phyloP scores from a whole-genome alignment of 2,888 invertebrate genomes.

The Melieria picta region DNA sequence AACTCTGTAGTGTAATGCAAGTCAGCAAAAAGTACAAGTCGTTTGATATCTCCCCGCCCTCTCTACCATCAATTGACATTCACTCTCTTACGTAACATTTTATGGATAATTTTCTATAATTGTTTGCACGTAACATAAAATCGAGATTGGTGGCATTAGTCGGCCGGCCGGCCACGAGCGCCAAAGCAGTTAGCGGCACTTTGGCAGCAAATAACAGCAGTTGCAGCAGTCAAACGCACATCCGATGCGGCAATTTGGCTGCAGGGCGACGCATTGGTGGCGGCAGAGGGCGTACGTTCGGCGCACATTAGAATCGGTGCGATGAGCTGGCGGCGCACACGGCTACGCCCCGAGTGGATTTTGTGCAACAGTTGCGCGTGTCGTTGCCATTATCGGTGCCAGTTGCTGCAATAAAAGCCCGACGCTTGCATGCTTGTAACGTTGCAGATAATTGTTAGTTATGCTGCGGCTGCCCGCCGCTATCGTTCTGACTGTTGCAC shows the following conservation, averaged over 20 bases:
- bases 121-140: too few species aligned
- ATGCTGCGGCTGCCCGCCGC: neutral
- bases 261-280: neutral
- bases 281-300: slow-evolving; percentile 42
- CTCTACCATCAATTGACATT: too few species aligned
- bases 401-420: neutral
- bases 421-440: slow-evolving; percentile 13
- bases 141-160: too few species aligned
- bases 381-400: neutral
- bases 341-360: slow-evolving; percentile 58
- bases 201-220: neutral
- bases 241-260: neutral
- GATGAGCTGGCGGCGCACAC: slow-evolving; percentile 45
- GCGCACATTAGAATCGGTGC: slow-evolving; percentile 53
- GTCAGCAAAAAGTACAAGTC: too few species aligned
- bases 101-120: too few species aligned
- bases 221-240: neutral
- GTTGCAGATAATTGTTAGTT: slow-evolving; percentile 29
- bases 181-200: neutral
- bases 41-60: too few species aligned
- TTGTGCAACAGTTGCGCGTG: slow-evolving; percentile 27
- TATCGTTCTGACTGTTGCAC: neutral
- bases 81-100: too few species aligned
- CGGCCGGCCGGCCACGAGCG: too few species aligned
- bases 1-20: too few species aligned